Percentiles rank a stretch among this genome's conserved stretches.
phyloP scores from a whole-genome alignment of 2,113 vertebrate genomes.

The Hippocampus guttulatus region DNA sequence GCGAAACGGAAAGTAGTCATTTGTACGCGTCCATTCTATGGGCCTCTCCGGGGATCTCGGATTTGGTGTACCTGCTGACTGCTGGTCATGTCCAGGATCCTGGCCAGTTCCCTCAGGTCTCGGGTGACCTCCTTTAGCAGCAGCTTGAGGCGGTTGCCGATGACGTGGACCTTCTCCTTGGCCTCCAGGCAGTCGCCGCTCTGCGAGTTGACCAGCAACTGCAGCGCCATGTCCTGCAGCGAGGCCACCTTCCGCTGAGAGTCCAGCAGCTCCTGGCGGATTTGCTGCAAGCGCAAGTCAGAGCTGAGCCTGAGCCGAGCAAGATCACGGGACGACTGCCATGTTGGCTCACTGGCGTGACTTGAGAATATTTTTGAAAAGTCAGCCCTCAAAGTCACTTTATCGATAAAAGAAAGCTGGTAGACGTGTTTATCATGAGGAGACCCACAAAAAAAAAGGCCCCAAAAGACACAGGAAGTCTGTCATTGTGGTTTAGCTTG shows the following conservation, averaged over 20 bases:
- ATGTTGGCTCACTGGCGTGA: too few species aligned
- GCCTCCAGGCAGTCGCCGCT: conserved; percentile 93
- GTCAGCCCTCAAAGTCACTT: too few species aligned
- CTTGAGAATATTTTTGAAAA: too few species aligned
- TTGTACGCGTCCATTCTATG: not conserved
- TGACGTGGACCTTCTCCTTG: conserved; percentile 96
- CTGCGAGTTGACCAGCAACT: conserved; percentile 90
- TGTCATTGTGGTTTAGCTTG: too few species aligned
- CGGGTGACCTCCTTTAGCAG: conserved; percentile 89
- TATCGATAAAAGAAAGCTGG: too few species aligned
- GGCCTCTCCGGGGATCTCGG: not conserved
- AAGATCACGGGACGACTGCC: not conserved
- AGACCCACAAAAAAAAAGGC: too few species aligned
- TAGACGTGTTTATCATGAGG: too few species aligned
- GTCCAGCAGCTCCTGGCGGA: conserved; percentile 88
- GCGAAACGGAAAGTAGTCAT: too few species aligned
- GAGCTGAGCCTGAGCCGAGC: not conserved
- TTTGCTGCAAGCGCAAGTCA: conserved; percentile 77
- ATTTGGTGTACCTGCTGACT: conserved; percentile 81
- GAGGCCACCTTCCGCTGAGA: conserved; percentile 88
- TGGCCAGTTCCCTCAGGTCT: conserved; percentile 87
- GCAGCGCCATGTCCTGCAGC: conserved; percentile 92
- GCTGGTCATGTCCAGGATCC: conserved; percentile 84
- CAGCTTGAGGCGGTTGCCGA: conserved; percentile 91
- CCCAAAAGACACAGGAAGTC: too few species aligned